A percentile compares a stretch with the other conserved stretches of the same genome.
These are phyloP conservation scores for Octodon degus DNA, from an alignment of 2,113 vertebrate species.

Conservation along the genomic window DNA sequence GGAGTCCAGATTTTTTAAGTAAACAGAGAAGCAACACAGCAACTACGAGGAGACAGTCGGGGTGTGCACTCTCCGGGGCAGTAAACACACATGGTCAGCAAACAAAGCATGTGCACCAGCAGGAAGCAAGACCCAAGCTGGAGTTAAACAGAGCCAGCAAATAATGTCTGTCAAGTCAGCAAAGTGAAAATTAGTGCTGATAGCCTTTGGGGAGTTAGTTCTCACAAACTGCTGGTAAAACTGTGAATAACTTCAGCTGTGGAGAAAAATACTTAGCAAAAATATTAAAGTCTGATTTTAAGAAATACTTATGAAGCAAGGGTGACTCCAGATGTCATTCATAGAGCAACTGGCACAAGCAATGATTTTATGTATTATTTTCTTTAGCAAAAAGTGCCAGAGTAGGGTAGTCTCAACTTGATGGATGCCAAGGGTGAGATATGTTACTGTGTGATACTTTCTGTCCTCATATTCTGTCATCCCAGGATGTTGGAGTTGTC, in stretches of 20 bases:
- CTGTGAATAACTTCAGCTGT: background rate
- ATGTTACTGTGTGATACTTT: background rate
- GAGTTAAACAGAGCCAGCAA: background rate
- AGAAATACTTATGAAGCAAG: background rate
- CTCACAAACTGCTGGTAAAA: background rate
- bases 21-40: background rate
- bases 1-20: background rate
- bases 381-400: background rate
- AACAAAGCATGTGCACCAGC: background rate
- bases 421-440: conserved; percentile 17
- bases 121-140: background rate
- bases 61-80: background rate
- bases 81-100: background rate
- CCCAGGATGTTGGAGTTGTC: background rate
- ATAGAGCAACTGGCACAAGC: background rate
- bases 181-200: background rate
- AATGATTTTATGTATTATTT: background rate
- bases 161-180: background rate
- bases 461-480: background rate
- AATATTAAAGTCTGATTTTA: background rate
- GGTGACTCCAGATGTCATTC: background rate
- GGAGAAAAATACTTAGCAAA: background rate
- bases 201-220: background rate
- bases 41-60: background rate
- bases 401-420: background rate